Evolutionary conservation across 2,888 invertebrate genomes (phyloP).

Genomic region (Alloplasta piceator): DNA sequence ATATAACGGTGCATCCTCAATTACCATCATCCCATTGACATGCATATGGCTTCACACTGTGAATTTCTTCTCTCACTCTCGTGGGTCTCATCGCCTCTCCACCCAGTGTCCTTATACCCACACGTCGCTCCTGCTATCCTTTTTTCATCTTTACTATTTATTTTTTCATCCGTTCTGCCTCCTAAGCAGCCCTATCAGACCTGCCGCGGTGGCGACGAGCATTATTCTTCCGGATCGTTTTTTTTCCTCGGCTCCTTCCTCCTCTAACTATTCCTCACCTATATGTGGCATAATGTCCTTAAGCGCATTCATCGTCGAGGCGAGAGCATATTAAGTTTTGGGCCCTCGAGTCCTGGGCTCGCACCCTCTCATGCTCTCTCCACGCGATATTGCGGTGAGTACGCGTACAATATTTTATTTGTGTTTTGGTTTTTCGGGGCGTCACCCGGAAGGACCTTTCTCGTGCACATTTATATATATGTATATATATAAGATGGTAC

Average conservation of each 20-base stretch:
- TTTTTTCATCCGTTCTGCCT: constrained; percentile 45
- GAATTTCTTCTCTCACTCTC: constrained; percentile 41
- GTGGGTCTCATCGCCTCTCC: neutral
- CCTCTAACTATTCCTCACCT: constrained; percentile 52
- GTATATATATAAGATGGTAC: too few relatives aligned
- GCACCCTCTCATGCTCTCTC: constrained; percentile 64
- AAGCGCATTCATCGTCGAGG: constrained; percentile 41
- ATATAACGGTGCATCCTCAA: constrained; percentile 80
- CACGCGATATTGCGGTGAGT: constrained; percentile 71
- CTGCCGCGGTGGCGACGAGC: constrained; percentile 53
- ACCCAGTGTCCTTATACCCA: constrained; percentile 47
- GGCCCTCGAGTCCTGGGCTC: constrained; percentile 47
- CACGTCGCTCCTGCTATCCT: constrained; percentile 53
- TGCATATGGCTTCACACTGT: constrained; percentile 80
- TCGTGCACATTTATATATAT: constrained; percentile 41
- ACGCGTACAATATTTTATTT: constrained; percentile 76
- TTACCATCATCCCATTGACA: constrained; percentile 81
- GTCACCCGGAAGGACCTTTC: constrained; percentile 77
- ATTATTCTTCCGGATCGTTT: constrained; percentile 59
- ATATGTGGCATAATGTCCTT: constrained; percentile 54
- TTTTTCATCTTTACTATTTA: constrained; percentile 60
- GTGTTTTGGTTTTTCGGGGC: constrained; percentile 82
- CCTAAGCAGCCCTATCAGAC: constrained; percentile 77
- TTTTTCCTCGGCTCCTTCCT: constrained; percentile 19
- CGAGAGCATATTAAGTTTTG: constrained; percentile 28